A percentile compares a stretch with the other conserved stretches of the same genome.
Evolutionary conservation across 2,113 vertebrate genomes (phyloP).

Genomic region (Neotoma lepida): DNA sequence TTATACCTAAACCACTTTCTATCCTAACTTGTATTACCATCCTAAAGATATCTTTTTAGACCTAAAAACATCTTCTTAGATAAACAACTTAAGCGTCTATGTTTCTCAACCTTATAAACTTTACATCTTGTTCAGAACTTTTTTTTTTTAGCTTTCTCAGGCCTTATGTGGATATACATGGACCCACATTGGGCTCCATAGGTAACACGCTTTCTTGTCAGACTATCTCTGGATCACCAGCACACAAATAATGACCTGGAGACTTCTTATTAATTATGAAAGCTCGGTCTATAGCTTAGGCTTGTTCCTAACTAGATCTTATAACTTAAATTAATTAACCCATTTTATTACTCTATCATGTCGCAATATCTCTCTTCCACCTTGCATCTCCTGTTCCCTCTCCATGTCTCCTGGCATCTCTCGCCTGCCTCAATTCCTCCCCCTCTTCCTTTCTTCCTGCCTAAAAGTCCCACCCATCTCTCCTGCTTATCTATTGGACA

Average conservation of each 20-base stretch:
- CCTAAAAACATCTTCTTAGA: not conserved
- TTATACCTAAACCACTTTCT: not conserved
- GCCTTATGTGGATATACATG: not conserved
- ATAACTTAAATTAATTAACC: not conserved
- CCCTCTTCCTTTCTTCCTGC: not conserved
- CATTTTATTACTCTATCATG: not conserved
- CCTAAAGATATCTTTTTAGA: not conserved
- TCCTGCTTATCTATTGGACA: not conserved
- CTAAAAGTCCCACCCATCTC: not conserved
- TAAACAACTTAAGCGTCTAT: not conserved
- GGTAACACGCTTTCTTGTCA: not conserved
- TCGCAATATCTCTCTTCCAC: not conserved
- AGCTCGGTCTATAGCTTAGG: not conserved
- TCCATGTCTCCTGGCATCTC: not conserved
- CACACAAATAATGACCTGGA: not conserved
- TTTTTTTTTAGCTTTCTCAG: too few species aligned
- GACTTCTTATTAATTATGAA: not conserved
- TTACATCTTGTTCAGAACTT: too few species aligned
- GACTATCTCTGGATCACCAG: not conserved
- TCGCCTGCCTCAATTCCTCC: not conserved
- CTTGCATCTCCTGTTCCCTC: not conserved
- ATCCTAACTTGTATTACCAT: not conserved
- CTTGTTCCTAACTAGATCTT: not conserved
- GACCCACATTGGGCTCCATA: not conserved
- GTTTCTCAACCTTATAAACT: not conserved